A percentile compares a stretch with the other conserved stretches of the same genome.
Conservation (phyloP, 2,113 vertebrate genomes). For the Sminthopsis crassicaudata region DNA sequence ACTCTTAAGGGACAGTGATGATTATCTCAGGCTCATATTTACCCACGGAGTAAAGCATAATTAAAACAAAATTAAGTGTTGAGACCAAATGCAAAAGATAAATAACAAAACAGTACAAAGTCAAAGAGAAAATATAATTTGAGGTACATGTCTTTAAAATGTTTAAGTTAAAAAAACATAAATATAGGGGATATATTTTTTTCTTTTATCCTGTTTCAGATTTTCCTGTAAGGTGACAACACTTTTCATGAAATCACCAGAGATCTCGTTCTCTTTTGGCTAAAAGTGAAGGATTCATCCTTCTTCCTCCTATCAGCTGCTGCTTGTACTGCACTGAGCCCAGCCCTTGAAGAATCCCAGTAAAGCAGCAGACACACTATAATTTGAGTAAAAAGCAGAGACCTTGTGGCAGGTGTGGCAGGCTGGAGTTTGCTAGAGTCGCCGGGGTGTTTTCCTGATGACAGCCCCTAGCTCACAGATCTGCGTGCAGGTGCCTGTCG, state of each 20-base stretch:
- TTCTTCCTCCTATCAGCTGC: neutral
- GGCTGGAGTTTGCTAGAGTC: neutral
- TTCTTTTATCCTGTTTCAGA: neutral
- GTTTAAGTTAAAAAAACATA: neutral
- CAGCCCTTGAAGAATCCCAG: neutral
- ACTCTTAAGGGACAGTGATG: neutral
- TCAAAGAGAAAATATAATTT: neutral
- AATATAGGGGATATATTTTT: neutral
- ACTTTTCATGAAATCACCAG: neutral
- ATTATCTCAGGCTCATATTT: accelerated
- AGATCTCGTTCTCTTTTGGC: neutral
- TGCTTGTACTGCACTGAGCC: neutral
- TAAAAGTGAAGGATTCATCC: neutral
- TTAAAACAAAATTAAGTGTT: neutral
- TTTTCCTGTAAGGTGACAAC: neutral
- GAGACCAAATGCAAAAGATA: neutral
- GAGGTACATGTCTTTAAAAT: neutral
- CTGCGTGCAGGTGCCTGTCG: too few relatives aligned
- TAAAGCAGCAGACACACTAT: neutral
- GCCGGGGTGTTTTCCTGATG: neutral
- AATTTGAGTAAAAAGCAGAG: neutral
- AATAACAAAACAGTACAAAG: neutral
- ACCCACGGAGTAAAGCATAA: neutral
- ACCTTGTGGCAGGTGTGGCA: neutral
- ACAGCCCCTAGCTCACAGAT: neutral